Evolutionary conservation across 92 coral and sea anemone species (phyloP).

Genomic region (Epizoanthus ramosus): DNA sequence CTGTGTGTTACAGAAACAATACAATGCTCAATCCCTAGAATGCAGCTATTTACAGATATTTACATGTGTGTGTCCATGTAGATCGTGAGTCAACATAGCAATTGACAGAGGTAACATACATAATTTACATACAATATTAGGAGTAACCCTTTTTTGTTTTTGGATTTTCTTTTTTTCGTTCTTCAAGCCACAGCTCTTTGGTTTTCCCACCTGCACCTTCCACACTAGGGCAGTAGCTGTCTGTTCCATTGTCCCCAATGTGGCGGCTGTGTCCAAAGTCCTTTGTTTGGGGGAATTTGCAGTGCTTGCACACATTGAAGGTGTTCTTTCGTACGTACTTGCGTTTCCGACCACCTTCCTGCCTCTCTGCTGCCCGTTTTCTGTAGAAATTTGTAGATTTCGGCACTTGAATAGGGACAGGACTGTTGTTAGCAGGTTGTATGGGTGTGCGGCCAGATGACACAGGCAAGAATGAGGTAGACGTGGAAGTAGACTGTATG

Average conservation of each 20-base stretch:
- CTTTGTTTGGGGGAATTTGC: neutral
- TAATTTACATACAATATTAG: too few species aligned
- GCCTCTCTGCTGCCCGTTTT: too few species aligned
- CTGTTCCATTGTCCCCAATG: neutral
- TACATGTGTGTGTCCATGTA: too few species aligned
- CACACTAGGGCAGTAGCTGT: neutral
- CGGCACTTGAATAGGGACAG: too few species aligned
- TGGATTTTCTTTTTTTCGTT: neutral
- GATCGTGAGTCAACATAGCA: too few species aligned
- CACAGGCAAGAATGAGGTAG: neutral
- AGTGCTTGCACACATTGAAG: slow-evolving; percentile 43
- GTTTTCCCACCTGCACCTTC: neutral
- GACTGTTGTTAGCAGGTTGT: too few species aligned
- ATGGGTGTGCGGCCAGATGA: too few species aligned
- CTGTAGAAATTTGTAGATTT: too few species aligned
- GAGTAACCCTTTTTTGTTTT: neutral
- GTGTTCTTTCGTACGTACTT: slow-evolving; percentile 23
- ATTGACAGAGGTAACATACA: too few species aligned
- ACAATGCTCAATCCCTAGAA: too few species aligned
- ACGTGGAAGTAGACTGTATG: neutral
- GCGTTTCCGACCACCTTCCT: slow-evolving; percentile 14
- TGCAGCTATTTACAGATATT: too few species aligned
- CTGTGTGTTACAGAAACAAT: too few species aligned
- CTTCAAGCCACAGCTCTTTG: neutral
- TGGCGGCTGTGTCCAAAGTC: slow-evolving; percentile 6